A percentile compares a stretch with the other conserved stretches of the same genome.
These are phyloP conservation scores for Graptemys geographica DNA, from an alignment of 2,797 vertebrate species.

Conservation along the genomic window DNA sequence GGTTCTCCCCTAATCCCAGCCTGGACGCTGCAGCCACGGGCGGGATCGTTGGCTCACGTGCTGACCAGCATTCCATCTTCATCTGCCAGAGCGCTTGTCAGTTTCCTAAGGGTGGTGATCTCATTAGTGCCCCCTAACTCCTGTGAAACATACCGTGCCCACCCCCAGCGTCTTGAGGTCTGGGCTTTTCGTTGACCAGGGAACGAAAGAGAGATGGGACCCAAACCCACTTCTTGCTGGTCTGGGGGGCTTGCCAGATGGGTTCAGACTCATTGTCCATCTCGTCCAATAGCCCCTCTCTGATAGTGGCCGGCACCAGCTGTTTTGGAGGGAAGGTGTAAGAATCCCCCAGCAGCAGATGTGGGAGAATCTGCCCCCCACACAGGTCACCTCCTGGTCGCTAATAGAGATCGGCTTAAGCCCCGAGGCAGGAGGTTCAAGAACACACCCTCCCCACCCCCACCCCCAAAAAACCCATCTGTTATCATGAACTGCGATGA, in stretches of 20 bases:
- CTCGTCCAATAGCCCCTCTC: background rate
- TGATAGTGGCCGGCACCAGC: background rate
- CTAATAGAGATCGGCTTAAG: background rate
- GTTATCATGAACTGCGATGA: background rate
- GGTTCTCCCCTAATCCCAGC: background rate
- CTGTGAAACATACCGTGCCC: background rate
- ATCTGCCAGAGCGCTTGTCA: background rate
- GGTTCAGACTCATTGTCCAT: rapidly evolving
- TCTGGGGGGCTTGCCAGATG: background rate
- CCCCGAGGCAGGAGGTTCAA: background rate
- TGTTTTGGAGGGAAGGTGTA: background rate
- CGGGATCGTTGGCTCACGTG: background rate
- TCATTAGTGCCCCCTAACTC: background rate
- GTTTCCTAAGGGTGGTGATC: background rate
- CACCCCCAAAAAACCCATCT: too few species aligned
- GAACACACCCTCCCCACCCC: rapidly evolving
- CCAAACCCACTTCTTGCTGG: background rate
- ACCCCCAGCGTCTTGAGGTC: background rate
- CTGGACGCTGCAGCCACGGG: background rate
- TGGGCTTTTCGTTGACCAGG: background rate
- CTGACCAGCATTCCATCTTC: background rate
- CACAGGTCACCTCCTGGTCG: background rate
- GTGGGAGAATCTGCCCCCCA: background rate
- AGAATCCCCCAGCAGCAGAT: background rate
- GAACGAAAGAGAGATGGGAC: background rate